Evolutionary conservation across 2,113 vertebrate genomes (phyloP), one percentile per base, ranked within the genome.

Genomic region (Apteryx owenii): DNA sequence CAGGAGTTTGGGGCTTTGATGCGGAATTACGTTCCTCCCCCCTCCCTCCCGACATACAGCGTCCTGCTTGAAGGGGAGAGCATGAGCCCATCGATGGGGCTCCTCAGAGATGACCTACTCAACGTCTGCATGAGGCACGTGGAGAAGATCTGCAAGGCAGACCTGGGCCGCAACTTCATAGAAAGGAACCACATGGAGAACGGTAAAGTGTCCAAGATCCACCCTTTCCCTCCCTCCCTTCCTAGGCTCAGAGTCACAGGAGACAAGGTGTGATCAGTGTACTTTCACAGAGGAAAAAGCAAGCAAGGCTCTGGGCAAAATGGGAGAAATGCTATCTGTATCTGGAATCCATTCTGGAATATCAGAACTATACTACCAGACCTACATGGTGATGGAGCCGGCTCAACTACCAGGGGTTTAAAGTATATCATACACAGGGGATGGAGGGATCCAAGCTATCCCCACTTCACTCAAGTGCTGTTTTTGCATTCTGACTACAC

Each of bases 181-280:
- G 98, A 98, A 96, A 98, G 98, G 94, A 98, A 97, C 92, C 98
- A 98, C 88, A 97, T 98, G 96, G 98, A 98, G 90, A 98, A 98
- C 0, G 98, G 98, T 98, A 97, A 50, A 96, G 82, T 4, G 54
- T 2, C 56, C 15, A 7, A 15, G 46, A 80, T 3, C 3, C 9
- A 7, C 53, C 54, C 33, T 65, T 71, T 65, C 29, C 44, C 17
- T 40, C 42, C 46, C 21, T 66, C 40, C 23, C 4, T 10, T 29
- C 13, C 72, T 18, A 3, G 12, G 44, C 1, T 15, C 54, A 46
- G 64, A 18, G 6, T 6, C 46, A 40, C 36, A 56, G 62, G 1
- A 44, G 66, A 0, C 10, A 31, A 61, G 31, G 29, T 7, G 6
- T 25, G 69, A 18, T 16, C 40, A 62, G 33, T 3, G 1, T 40